Conservation (phyloP, 2,888 invertebrate genomes). For the Geotrupes spiniger region DNA sequence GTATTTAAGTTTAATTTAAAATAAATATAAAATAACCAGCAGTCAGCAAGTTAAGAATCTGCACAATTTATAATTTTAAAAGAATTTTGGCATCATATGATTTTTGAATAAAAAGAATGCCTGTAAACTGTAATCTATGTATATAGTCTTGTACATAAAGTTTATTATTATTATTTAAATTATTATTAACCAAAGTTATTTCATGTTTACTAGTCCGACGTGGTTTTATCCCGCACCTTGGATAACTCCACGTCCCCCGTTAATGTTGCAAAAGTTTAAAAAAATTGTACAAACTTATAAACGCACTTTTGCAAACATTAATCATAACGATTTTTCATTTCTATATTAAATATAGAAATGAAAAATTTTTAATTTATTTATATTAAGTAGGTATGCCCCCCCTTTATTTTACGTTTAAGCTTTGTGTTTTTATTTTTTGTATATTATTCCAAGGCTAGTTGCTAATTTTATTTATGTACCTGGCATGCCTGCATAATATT, state of each 20-base stretch:
- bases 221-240: constrained; percentile 10
- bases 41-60: constrained; percentile 52
- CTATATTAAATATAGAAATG: constrained; percentile 27
- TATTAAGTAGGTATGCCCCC: constrained; percentile 49
- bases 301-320: too few species aligned
- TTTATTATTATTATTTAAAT: constrained; percentile 28
- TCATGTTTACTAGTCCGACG: constrained; percentile 20
- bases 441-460: constrained; percentile 35
- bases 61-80: constrained; percentile 36
- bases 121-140: constrained; percentile 48
- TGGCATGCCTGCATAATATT: constrained; percentile 32
- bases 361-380: constrained; percentile 20
- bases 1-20: constrained; percentile 42
- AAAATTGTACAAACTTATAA: constrained; percentile 4
- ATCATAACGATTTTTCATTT: constrained; percentile 11
- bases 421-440: constrained; percentile 26
- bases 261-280: not conserved
- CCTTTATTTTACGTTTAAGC: constrained; percentile 23
- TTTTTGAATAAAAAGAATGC: constrained; percentile 31
- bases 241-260: constrained; percentile 11
- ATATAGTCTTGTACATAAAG: constrained; percentile 27
- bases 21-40: constrained; percentile 39
- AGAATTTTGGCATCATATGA: constrained; percentile 35
- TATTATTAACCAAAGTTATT: constrained; percentile 33
- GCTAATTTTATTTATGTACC: constrained; percentile 28